phyloP scores from a whole-genome alignment of 2,888 invertebrate species.

The Epiblema foenella region DNA sequence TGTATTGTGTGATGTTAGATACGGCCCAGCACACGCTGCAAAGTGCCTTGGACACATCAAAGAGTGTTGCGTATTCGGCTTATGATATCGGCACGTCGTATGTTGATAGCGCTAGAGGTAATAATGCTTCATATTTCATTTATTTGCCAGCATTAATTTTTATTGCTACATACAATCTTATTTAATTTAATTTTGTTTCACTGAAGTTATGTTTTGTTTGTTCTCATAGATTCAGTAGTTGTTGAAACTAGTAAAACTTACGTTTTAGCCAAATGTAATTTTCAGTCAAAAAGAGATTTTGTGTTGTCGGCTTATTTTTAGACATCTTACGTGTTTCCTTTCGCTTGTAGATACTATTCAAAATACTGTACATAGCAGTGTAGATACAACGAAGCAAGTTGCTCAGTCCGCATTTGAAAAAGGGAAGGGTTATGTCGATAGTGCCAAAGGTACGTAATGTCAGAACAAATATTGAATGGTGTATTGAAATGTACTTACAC shows the following conservation, averaged over 20 bases:
- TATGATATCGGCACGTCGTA: slow-evolving; percentile 63
- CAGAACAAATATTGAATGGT: slow-evolving; percentile 42
- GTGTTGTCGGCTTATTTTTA: slow-evolving; percentile 29
- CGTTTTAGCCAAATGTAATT: slow-evolving; percentile 71
- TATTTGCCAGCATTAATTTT: slow-evolving; percentile 32
- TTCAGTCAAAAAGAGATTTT: neutral
- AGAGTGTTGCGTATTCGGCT: slow-evolving; percentile 63
- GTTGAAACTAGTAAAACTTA: slow-evolving; percentile 67
- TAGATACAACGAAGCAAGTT: slow-evolving; percentile 62
- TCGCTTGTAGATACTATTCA: slow-evolving; percentile 48
- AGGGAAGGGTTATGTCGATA: slow-evolving; percentile 64
- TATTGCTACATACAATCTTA: slow-evolving; percentile 36
- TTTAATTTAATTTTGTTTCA: slow-evolving; percentile 29
- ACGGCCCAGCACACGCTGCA: slow-evolving; percentile 55
- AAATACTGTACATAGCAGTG: slow-evolving; percentile 45
- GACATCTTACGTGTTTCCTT: slow-evolving; percentile 30
- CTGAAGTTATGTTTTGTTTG: slow-evolving; percentile 46
- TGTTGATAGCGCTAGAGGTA: slow-evolving; percentile 62
- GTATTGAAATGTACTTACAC: slow-evolving; percentile 12
- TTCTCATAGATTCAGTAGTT: slow-evolving; percentile 67
- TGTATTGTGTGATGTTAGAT: slow-evolving; percentile 52
- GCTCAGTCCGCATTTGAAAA: slow-evolving; percentile 63
- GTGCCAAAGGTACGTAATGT: slow-evolving; percentile 58
- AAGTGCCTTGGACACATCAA: slow-evolving; percentile 59
- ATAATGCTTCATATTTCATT: slow-evolving; percentile 34